Evolutionary conservation across 2,888 invertebrate genomes (phyloP).

Genomic region (Megalurothrips usitatus): DNA sequence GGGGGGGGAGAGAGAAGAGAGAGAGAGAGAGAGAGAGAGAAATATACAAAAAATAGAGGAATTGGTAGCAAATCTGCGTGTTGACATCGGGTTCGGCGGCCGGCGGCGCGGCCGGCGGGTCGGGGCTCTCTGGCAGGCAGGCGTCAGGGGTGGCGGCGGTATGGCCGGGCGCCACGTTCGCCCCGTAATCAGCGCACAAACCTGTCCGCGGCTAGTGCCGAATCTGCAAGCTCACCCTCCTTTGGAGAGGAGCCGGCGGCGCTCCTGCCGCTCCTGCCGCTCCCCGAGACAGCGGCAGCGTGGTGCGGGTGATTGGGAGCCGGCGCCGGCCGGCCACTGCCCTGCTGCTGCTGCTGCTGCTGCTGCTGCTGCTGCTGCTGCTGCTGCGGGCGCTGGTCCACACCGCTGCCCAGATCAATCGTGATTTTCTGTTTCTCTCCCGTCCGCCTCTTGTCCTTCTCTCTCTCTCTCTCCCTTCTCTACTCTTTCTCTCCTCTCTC

Average conservation of each 20-base stretch:
- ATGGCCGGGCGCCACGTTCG: too few relatives aligned
- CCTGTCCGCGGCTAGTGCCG: not conserved
- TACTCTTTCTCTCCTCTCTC: constrained; percentile 2
- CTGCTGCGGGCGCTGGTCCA: not conserved
- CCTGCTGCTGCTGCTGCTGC: too few relatives aligned
- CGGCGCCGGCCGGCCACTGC: too few relatives aligned
- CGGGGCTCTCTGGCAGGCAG: not conserved
- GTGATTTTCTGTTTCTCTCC: constrained; percentile 2
- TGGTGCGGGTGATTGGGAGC: not conserved
- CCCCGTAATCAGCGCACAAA: too few relatives aligned
- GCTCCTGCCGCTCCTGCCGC: not conserved
- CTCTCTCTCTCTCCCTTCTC: constrained; percentile 25
- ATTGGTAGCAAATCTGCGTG: too few relatives aligned
- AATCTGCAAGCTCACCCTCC: constrained; percentile 1
- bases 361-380: too few relatives aligned
- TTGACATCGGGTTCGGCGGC: too few relatives aligned
- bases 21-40: too few relatives aligned
- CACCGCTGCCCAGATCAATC: not conserved
- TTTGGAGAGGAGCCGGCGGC: not conserved
- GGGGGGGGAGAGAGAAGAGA: too few relatives aligned
- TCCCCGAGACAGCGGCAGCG: not conserved
- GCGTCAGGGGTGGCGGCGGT: too few relatives aligned
- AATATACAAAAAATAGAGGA: too few relatives aligned
- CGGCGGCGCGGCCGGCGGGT: not conserved
- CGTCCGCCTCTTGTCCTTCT: constrained; percentile 14